Base-by-base conservation (phyloP, 2,113 vertebrate genomes). In the Cebidichthys violaceus region DNA sequence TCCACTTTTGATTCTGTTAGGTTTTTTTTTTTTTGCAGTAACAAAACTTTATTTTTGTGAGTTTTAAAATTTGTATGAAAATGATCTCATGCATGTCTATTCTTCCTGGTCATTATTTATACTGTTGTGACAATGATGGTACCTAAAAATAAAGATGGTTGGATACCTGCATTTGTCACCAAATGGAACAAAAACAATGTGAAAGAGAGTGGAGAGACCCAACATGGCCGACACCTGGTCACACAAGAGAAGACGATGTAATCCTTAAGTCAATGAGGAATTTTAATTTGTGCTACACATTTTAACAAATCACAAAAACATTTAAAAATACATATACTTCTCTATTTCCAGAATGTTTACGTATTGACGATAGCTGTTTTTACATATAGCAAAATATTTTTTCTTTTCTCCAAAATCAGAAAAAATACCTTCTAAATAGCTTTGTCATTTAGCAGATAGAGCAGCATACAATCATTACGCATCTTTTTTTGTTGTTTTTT, bases 221-320 rank as follows among this genome's bases (percentile, higher is more conserved):
- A 78, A 77, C 39, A 83, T 20, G 60, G 55, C 75, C 8, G n/a
- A 70, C 61, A 37, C 20, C 6, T 24, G 1, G 14, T 29, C 31
- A 47, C 54, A 59, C 1, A 17, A 81, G 54, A 74, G 37, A 87
- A 22, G 54, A 82, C 61, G 14, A 70, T 0, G 10, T 3, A 43
- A 60, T 9, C 33, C 47, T 85, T 76, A 83, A 43, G 75, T 91
- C 92, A 90, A 92, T 85, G 71, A 92, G 80, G 82, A 85, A 89
- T 89, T 94, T 94, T 92, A 91, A 92, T 94, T 92, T 94, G 85
- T 94, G 93, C 92, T 93, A 94, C 91, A 94, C 90, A 87, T 90
- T 86, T 87, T 60, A 87, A 89, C 85, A 92, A 91, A 94, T 94
- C 93, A 94, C 92, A 93, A 90, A 90, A 83, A 93, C 89, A 89